Conservation (phyloP, 2,113 vertebrate genomes). For the Myotis davidii region DNA sequence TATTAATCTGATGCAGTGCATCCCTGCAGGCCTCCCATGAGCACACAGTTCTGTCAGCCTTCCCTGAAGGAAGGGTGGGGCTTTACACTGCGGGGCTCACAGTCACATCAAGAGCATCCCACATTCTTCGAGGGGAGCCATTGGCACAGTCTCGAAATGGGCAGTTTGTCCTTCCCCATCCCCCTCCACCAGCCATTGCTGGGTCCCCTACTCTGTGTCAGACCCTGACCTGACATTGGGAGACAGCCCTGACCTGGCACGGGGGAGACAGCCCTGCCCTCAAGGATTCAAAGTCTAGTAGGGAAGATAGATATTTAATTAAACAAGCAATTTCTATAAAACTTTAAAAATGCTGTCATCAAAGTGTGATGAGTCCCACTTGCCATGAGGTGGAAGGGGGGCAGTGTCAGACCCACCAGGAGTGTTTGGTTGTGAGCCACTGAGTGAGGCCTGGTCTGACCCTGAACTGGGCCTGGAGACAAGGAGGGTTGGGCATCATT, state of each 20-base stretch:
- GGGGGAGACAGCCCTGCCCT: background rate
- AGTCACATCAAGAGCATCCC: background rate
- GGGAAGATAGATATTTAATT: background rate
- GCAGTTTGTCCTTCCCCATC: background rate
- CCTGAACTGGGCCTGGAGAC: background rate
- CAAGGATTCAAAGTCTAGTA: background rate
- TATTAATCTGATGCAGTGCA: background rate
- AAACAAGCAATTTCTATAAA: background rate
- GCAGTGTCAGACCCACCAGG: background rate
- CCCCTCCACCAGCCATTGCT: background rate
- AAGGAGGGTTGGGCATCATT: background rate
- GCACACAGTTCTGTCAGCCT: background rate
- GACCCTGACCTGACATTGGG: background rate
- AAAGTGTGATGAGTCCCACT: background rate
- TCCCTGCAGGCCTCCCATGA: background rate
- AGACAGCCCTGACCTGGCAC: too few relatives aligned
- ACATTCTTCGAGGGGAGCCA: fast-evolving
- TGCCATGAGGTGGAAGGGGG: background rate
- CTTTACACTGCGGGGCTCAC: background rate
- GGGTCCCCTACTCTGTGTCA: background rate
- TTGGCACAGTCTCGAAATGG: background rate
- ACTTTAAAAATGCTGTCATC: background rate
- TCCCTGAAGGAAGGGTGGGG: background rate
- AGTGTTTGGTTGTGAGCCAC: background rate
- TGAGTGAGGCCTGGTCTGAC: background rate